Evolutionary conservation across 2,888 invertebrate genomes (phyloP), one percentile per base, ranked within the genome.

Genomic region (Sminthurides aquaticus): DNA sequence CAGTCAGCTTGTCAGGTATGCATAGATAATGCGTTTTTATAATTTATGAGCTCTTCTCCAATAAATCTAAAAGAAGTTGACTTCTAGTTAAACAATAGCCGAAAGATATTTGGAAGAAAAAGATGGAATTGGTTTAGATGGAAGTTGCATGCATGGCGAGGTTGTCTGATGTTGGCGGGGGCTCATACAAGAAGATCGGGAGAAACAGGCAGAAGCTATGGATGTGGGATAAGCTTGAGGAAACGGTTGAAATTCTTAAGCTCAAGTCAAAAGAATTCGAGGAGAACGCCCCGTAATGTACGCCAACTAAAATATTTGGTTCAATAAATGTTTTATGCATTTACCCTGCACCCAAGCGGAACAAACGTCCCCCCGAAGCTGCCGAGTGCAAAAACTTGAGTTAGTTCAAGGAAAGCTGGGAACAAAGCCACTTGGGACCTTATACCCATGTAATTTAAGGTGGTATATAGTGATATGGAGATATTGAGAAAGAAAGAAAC

Each of bases 11-110:
- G 25, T 20, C 56, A 48, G 49, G 43, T n/a, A 55, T 27, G 48
- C 26, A 54, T 15, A 52, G 62, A 56, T 56, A 62, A 62, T 62
- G 57, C 27, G 25, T 43, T 56, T 62, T 62, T 54, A 24, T 22
- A 62, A 56, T 34, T 34, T 34, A 34, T 34, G 43, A 34, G 43
- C 43, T 34, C 43, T 11, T 15, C 43, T 5, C 43, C 43, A 34
- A 34, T 34, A 34, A 34, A 34, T 34, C 43, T 34, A 5, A 11
- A 34, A 15, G 5, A 5, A 11, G 43, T 34, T 5, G 43, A 15
- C 43, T 34, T 34, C 43, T 34, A 34, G 43, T 34, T 34, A 34
- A 34, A 34, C 43, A 34, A 34, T 34, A 15, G 43, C 43, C 15
- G 8, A 34, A 34, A 15, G n/a, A n/a, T n/a, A n/a, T n/a, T n/a